phyloP scores from a whole-genome alignment of 2,797 vertebrate genomes.

The Lagocephalus sceleratus region DNA sequence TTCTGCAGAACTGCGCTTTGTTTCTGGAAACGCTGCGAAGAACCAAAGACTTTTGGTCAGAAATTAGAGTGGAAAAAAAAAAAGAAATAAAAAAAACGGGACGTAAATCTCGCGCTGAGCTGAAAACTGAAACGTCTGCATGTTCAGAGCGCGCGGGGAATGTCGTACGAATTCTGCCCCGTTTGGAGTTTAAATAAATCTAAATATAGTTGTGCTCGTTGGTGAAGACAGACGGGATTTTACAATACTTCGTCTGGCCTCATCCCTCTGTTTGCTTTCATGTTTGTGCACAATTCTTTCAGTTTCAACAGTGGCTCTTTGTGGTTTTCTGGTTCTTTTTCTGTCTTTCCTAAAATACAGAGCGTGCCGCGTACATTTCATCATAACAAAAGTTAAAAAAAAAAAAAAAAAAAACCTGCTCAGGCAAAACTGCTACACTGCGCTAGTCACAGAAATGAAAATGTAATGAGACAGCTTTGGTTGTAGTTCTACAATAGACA shows the following conservation, averaged over 20 bases:
- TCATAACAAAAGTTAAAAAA: neutral
- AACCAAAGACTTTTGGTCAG: neutral
- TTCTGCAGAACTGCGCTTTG: neutral
- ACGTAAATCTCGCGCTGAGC: too few species aligned
- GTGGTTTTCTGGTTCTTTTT: neutral
- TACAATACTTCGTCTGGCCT: neutral
- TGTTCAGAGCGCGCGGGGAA: too few species aligned
- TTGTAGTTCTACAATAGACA: constrained; percentile 1
- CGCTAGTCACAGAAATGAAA: neutral
- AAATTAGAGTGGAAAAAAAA: too few species aligned
- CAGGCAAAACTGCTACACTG: too few species aligned
- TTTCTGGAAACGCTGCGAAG: constrained; percentile 10
- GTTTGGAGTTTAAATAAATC: too few species aligned
- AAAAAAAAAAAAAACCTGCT: neutral
- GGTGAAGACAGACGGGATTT: neutral
- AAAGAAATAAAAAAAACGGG: too few species aligned
- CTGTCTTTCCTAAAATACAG: neutral
- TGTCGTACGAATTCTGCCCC: too few species aligned
- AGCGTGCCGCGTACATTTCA: neutral
- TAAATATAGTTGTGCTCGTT: too few species aligned
- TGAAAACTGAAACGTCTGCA: too few species aligned
- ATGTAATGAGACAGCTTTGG: neutral
- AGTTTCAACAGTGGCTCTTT: neutral
- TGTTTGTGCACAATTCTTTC: neutral
- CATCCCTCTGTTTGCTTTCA: constrained; percentile 4